Base-by-base conservation (phyloP, 30 jellyfish, hydroid and myxozoan genomes). In the Rhopilema esculentum region DNA sequence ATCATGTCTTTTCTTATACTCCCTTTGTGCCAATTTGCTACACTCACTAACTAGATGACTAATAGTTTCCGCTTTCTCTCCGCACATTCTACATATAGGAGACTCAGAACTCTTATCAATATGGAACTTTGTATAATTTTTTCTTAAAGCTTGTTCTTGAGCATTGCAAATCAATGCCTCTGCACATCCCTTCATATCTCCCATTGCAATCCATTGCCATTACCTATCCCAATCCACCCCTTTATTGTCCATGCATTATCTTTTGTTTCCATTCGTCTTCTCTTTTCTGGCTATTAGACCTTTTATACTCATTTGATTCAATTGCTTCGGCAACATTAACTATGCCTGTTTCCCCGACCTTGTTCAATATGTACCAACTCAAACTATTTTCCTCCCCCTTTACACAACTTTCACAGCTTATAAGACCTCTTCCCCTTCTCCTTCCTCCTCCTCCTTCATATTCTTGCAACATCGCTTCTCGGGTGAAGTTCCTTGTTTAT, bases 381-480 rank as follows among this genome's bases (percentile, higher is more conserved):
- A 77, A 65, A 27, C 63, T 77, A 26, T 57, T 77, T 66, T 53
- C 88, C 28, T 65, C 64, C n/a, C n/a, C n/a, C 66, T 20, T 27
- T 20, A 48, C 66, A 25, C 86, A 75, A 77, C 77, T 28, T 19
- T 75, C 31, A 27, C 88, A 52, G 40, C 88, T 77, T 28, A 77
- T 62, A 26, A 77, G 77, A n/a, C 78, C 88, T 52, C 88, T 62
- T 53, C 87, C 76, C 27, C 76, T 29, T 50, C 63, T 64, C 31
- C 50, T 65, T 80, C 90, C 63, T 26, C 83, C 52, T 80, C n/a
- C n/a, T n/a, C n/a, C n/a, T n/a, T n/a, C n/a, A 64, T 27, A 80
- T 24, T 80, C 90, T 26, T 24, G 27, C 90, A 9, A 63, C 33
- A 20, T 80, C 90, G 63, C 90, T 80, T 70, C 66, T 80, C 72